Percentiles rank a stretch among this genome's conserved stretches.
Conservation (phyloP, 2,113 vertebrate genomes). For the Gila orcuttii region DNA sequence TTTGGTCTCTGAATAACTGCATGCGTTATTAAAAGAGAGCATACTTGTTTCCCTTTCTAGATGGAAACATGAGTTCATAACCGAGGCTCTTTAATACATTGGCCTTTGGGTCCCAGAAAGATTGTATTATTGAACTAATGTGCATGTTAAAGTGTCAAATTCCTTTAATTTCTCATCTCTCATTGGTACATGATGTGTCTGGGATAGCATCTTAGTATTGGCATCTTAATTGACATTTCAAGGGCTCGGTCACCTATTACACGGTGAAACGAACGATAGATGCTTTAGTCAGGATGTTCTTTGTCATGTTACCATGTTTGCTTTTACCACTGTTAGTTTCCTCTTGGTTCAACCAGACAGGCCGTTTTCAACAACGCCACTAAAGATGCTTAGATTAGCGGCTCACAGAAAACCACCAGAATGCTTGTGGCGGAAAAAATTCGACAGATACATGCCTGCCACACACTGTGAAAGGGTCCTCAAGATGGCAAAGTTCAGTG, state of each 20-base stretch:
- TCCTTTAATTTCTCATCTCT: not conserved
- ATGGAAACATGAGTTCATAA: not conserved
- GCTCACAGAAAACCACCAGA: not conserved
- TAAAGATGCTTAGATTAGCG: conserved; percentile 1
- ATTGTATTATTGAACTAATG: conserved; percentile 11
- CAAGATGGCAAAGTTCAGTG: not conserved
- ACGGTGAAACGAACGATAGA: not conserved
- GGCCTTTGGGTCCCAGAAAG: conserved; percentile 20
- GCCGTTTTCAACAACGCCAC: conserved; percentile 26
- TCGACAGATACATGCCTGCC: conserved; percentile 8
- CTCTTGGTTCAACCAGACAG: not conserved
- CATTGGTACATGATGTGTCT: conserved; percentile 5
- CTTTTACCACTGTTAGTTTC: not conserved
- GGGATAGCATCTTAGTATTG: not conserved
- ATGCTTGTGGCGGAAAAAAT: not conserved
- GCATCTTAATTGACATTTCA: not conserved
- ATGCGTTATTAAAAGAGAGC: not conserved
- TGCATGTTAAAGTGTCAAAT: not conserved
- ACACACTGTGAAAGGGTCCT: conserved; percentile 24
- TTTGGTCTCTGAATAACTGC: not conserved
- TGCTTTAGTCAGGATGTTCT: not conserved
- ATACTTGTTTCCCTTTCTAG: not conserved
- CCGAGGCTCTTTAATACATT: not conserved
- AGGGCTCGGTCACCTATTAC: not conserved
- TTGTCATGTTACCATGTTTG: not conserved